Conservation (phyloP, 2,797 vertebrate species). For the Pangasius larnaudii region DNA sequence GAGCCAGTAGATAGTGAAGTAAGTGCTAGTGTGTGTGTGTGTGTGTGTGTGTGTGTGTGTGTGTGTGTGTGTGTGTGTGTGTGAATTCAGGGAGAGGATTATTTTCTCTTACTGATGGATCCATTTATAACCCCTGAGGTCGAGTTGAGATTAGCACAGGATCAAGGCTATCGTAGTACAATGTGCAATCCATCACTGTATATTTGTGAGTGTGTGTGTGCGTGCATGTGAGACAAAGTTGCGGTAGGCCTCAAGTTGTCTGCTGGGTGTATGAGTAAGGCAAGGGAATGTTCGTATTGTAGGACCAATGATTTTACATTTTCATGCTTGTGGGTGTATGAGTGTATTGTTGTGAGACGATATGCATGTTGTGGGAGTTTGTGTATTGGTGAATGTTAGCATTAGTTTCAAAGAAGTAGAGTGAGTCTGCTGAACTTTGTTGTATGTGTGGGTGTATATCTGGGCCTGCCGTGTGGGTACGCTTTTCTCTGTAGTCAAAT, state of each 20-base stretch:
- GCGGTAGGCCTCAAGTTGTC: conserved; percentile 3
- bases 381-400: conserved; percentile 6
- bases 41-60: conserved; percentile 30
- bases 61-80: conserved; percentile 26
- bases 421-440: conserved; percentile 35
- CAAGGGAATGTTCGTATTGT: not conserved
- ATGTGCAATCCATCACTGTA: conserved; percentile 29
- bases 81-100: conserved; percentile 46
- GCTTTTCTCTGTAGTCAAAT: conserved; percentile 71
- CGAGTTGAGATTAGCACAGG: conserved; percentile 52
- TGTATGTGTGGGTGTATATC: conserved; percentile 66
- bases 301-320: conserved; percentile 37
- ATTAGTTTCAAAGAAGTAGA: conserved; percentile 21
- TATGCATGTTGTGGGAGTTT: conserved; percentile 38
- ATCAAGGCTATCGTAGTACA: conserved; percentile 36
- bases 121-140: conserved; percentile 52
- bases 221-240: not conserved
- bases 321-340: conserved; percentile 21
- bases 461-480: conserved; percentile 63
- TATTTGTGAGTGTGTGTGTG: conserved; percentile 16
- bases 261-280: conserved; percentile 8
- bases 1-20: conserved; percentile 10
- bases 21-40: conserved; percentile 25
- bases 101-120: conserved; percentile 45
- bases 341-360: conserved; percentile 33